Percentiles rank a stretch among this genome's conserved stretches.
Conservation (phyloP, 2,888 invertebrate species). For the Drosophila affinis region DNA sequence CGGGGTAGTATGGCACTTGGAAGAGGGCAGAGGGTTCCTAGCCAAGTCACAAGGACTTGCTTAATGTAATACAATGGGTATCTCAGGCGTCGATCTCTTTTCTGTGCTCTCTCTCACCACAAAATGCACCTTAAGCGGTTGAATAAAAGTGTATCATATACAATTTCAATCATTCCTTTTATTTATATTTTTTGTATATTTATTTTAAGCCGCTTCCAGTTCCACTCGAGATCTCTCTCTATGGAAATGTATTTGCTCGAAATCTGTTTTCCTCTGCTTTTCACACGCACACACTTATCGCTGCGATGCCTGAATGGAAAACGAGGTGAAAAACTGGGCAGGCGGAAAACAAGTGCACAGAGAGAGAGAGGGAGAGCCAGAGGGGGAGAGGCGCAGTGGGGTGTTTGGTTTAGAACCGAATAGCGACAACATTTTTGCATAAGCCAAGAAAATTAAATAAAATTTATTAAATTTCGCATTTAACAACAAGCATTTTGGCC, state of each 20-base stretch:
- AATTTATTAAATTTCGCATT: conserved; percentile 32
- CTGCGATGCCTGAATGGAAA: background rate
- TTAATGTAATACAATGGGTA: background rate
- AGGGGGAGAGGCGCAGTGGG: background rate
- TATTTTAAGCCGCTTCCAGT: conserved; percentile 25
- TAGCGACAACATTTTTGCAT: conserved; percentile 9
- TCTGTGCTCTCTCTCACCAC: background rate
- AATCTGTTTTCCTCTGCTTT: background rate
- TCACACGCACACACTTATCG: background rate
- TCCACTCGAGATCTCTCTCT: background rate
- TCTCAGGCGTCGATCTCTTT: background rate
- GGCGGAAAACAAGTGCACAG: background rate
- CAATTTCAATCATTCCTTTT: background rate
- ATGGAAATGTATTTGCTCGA: background rate
- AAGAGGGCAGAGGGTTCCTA: no score
- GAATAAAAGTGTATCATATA: background rate
- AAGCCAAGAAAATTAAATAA: conserved; percentile 31
- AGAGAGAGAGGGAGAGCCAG: no score
- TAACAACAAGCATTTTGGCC: conserved; percentile 8
- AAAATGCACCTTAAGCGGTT: background rate
- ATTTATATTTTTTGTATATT: background rate
- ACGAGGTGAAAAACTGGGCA: background rate
- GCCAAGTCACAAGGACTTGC: no score
- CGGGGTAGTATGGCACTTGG: background rate
- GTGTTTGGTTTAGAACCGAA: background rate